Evolutionary conservation across 2,113 vertebrate species (phyloP).

Genomic region (Micronycteris hirsuta): DNA sequence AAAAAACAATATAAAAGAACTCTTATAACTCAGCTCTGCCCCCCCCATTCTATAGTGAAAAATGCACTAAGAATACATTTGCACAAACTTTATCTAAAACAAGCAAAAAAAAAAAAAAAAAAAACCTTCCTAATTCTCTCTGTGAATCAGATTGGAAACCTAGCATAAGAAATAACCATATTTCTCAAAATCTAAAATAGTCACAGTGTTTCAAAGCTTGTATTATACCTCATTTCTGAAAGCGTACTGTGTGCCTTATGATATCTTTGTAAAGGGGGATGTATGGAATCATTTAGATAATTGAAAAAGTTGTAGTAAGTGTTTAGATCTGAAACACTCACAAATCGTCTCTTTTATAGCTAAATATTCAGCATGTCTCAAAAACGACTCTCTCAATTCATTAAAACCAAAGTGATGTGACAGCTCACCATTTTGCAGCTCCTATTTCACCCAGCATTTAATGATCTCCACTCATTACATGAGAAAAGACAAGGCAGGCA

Average conservation of each 20-base stretch:
- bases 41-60: neutral
- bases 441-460: neutral
- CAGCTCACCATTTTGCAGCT: neutral
- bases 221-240: neutral
- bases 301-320: conserved; percentile 16
- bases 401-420: neutral
- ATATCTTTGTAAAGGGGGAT: neutral
- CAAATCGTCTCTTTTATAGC: neutral
- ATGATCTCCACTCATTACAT: conserved; percentile 10
- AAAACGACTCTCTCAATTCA: neutral
- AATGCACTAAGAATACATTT: neutral
- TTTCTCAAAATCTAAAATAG: neutral
- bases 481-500: conserved; percentile 1
- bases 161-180: neutral
- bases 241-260: neutral
- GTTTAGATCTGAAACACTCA: neutral
- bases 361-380: neutral
- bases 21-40: neutral
- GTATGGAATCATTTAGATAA: neutral
- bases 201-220: neutral
- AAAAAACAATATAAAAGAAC: conserved; percentile 44
- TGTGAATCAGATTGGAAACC: neutral
- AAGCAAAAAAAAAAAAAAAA: neutral
- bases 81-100: neutral
- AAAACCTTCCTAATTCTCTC: neutral